Evolutionary conservation across 2,797 vertebrate genomes (phyloP).

Genomic region (Rousettus madagascariensis): DNA sequence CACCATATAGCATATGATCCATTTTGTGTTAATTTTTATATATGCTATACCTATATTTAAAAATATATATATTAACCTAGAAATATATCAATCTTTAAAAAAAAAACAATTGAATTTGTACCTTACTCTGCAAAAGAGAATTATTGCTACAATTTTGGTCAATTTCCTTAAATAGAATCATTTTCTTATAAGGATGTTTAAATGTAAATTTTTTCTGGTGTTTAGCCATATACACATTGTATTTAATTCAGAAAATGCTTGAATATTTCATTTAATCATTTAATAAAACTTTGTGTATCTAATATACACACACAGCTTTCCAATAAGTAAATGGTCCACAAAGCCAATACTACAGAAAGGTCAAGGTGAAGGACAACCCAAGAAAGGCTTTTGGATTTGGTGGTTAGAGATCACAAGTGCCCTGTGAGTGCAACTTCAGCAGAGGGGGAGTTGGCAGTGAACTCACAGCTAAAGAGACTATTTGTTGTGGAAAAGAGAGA

Average conservation of each 20-base stretch:
- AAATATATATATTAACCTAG: background rate
- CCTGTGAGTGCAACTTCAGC: accelerated
- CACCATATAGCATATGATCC: background rate
- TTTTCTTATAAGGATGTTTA: background rate
- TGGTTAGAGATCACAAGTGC: background rate
- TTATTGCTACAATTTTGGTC: background rate
- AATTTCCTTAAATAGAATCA: background rate
- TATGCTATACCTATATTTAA: background rate
- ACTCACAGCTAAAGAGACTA: background rate
- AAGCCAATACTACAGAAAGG: background rate
- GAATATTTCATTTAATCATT: background rate
- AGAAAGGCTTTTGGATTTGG: background rate
- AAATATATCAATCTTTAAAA: background rate
- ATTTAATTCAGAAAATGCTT: background rate
- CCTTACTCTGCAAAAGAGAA: slow-evolving; percentile 3
- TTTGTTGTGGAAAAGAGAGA: background rate
- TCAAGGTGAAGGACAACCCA: background rate
- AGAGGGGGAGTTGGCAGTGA: no score
- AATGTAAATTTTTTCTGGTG: background rate
- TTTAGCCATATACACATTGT: background rate
- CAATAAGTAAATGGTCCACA: background rate
- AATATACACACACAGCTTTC: background rate
- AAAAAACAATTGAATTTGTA: background rate
- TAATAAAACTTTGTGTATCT: background rate
- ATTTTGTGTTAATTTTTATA: background rate